Percentiles rank a stretch among this genome's conserved stretches.
Conservation (phyloP, 2,113 vertebrate genomes). For the Bombycilla garrulus region DNA sequence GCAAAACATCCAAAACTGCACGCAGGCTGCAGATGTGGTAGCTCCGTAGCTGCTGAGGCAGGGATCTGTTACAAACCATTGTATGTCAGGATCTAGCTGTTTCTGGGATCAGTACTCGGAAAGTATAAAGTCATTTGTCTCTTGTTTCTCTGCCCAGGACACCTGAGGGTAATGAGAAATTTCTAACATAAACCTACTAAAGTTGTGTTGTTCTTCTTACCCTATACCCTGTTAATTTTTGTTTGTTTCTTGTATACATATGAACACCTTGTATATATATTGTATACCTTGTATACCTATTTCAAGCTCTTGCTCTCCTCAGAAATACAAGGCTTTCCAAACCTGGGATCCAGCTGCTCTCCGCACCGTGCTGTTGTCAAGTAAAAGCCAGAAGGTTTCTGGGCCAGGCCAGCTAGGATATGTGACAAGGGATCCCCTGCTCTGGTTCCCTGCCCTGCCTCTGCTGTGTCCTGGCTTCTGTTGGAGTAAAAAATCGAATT, state of each 20-base stretch:
- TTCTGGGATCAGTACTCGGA: background rate
- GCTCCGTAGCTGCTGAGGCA: background rate
- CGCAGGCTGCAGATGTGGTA: slow-evolving; percentile 25
- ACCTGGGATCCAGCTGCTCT: background rate
- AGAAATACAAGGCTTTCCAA: background rate
- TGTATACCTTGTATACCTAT: too few species aligned
- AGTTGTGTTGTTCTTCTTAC: background rate
- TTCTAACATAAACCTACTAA: background rate
- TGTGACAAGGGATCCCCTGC: background rate
- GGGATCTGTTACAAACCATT: background rate
- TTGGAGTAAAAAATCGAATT: background rate
- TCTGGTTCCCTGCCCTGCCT: background rate
- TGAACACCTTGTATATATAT: too few species aligned
- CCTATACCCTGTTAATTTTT: background rate
- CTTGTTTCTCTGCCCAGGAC: background rate
- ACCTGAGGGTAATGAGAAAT: background rate
- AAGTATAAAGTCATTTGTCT: background rate
- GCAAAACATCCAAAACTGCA: background rate
- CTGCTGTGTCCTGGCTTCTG: background rate
- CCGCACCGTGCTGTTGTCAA: background rate
- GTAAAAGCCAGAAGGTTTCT: background rate
- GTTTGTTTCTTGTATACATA: background rate
- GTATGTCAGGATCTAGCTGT: background rate
- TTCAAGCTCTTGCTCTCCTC: background rate
- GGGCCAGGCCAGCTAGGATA: background rate